Percentiles rank a stretch among this genome's conserved stretches.
Conservation (phyloP, 1,140 invertebrate genomes). For the Scaptomyza hsui region DNA sequence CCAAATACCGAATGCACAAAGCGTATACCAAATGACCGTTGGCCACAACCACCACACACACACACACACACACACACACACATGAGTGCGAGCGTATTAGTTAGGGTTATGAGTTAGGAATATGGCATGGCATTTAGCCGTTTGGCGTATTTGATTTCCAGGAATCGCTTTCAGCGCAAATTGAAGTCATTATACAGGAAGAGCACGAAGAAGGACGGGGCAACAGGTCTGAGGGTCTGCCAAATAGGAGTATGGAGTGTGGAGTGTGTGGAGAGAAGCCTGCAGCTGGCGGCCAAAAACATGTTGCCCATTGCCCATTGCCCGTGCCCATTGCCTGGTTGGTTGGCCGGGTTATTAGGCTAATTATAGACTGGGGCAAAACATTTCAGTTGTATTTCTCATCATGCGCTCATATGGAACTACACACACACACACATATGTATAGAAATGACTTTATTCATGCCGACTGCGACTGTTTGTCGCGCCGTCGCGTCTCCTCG, state of each 20-base stretch:
- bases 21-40: slow-evolving; percentile 62
- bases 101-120: slow-evolving; percentile 24
- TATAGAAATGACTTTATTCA: slow-evolving; percentile 77
- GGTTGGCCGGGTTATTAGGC: slow-evolving; percentile 70
- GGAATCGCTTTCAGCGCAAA: slow-evolving; percentile 80
- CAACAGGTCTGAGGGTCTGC: background rate
- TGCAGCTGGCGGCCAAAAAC: slow-evolving; percentile 22
- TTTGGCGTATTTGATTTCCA: slow-evolving; percentile 79
- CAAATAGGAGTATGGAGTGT: background rate
- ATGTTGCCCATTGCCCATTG: slow-evolving; percentile 35
- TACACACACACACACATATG: slow-evolving; percentile 21
- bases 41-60: slow-evolving; percentile 17
- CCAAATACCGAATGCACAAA: slow-evolving; percentile 63
- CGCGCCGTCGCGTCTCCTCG: slow-evolving; percentile 57
- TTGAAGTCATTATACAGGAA: slow-evolving; percentile 76
- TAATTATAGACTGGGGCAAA: slow-evolving; percentile 72
- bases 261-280: background rate
- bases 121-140: slow-evolving; percentile 78
- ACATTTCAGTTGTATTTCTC: slow-evolving; percentile 60
- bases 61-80: background rate
- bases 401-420: slow-evolving; percentile 47
- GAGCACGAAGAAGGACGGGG: background rate
- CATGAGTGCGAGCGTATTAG: slow-evolving; percentile 14
- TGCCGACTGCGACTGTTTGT: slow-evolving; percentile 76
- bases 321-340: slow-evolving; percentile 32